Evolutionary conservation across 1,140 invertebrate genomes (phyloP), one percentile per base, ranked within the genome.

Genomic region (Nebria ingens): DNA sequence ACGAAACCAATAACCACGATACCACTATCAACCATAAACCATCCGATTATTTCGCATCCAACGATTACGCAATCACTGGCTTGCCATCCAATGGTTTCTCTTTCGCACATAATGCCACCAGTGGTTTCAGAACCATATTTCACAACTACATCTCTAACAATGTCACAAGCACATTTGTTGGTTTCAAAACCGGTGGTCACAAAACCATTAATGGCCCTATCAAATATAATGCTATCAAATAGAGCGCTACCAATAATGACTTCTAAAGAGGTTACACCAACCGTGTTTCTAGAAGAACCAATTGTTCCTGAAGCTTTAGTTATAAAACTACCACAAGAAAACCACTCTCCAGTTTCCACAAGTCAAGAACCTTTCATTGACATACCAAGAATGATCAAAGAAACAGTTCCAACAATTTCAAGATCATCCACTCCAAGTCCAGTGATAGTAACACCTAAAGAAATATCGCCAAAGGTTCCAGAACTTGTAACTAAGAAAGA

Each of bases 381-480:
- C 6, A n/a, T 34, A 9, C 25, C 25, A 9, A 6, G 25, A 34
- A n/a, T 34, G 6, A 9, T n/a, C 25, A 34, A 21, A 51, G 49
- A 21, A 12, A 17, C 12, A 15, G 19, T 51, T 21, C 49, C 21
- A 21, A 17, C 12, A 15, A 21, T 51, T 21, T 19, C 21, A 21
- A 61, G 65, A 11, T 64, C 69, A 13, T 74, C 74, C 0, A 74
- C 73, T 2, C 72, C 73, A 1, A 78, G 73, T 64, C 76, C 76
- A 1, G 75, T 78, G 2, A 77, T 77, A 58, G 73, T 77, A 0
- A 62, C 73, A 17, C 19, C 21, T 40, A 15, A 21, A 19, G 20
- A 38, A 19, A 25, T 4, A 34, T 23, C 20, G 53, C 23, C 51
- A 9, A 56, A 15, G 17, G 9, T 25, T 17, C 13, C 21, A 56